Evolutionary conservation across 2,888 invertebrate genomes (phyloP).

Genomic region (Hyppa rectilinea): DNA sequence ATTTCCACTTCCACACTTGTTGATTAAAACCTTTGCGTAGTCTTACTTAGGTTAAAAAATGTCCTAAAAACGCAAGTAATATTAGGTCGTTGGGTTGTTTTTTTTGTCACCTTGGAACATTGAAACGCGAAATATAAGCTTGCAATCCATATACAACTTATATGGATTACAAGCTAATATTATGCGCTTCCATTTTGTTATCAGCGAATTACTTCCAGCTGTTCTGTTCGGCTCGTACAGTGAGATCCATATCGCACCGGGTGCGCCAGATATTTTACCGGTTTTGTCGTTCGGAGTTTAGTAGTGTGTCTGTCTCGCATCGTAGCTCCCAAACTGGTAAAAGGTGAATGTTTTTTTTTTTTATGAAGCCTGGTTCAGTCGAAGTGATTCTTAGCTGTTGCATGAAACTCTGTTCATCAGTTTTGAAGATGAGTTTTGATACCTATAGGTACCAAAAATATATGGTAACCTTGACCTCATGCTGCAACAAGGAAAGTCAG

Average conservation of each 20-base stretch:
- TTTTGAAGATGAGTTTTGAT: no score
- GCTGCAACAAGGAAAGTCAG: neutral
- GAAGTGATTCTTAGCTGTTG: neutral
- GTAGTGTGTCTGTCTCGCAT: neutral
- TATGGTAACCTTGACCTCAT: neutral
- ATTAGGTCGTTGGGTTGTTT: neutral
- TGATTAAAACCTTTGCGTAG: neutral
- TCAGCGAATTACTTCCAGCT: neutral
- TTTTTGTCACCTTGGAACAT: neutral
- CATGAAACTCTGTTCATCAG: neutral
- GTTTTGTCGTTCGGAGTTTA: neutral
- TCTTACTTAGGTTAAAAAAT: neutral
- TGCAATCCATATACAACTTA: no score
- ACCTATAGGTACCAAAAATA: neutral
- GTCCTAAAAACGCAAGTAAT: neutral
- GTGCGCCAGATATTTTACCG: neutral
- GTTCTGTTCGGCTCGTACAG: neutral
- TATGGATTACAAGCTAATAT: neutral
- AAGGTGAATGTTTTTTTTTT: neutral
- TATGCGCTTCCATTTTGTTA: neutral
- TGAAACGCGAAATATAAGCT: no score
- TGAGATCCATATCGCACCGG: neutral
- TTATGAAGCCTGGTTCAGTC: neutral
- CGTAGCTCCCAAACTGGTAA: neutral
- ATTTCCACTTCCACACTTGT: no score